These are phyloP conservation scores for Sorex maritimensis DNA, from an alignment of 2,797 vertebrate species.

Conservation along the genomic window DNA sequence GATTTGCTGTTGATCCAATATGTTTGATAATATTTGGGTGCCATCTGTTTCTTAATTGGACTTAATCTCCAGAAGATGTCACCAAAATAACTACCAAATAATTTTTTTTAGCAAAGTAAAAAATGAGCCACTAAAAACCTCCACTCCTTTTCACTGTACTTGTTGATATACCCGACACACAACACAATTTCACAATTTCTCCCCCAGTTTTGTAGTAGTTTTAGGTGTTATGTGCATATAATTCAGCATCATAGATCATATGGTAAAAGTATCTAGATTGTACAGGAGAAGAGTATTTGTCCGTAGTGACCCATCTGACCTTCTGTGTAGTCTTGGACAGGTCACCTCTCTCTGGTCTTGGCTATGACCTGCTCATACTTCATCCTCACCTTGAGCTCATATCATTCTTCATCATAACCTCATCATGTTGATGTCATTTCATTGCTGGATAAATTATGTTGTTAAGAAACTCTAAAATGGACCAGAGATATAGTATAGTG, in stretches of 20 bases:
- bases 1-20: conserved; percentile 90
- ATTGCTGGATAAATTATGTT: background rate
- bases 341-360: background rate
- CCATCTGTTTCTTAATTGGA: conserved; percentile 92
- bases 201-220: background rate
- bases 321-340: background rate
- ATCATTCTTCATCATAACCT: too few relatives aligned
- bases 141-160: background rate
- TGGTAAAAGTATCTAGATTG: background rate
- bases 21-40: conserved; percentile 89
- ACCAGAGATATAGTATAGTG: background rate
- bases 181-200: background rate
- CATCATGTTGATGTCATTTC: background rate
- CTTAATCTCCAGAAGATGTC: conserved; percentile 91
- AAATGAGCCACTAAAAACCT: conserved; percentile 13
- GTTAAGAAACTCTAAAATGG: background rate
- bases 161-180: background rate
- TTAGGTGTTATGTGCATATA: background rate
- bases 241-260: background rate
- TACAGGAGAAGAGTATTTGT: background rate
- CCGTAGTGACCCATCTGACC: background rate
- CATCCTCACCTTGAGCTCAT: too few relatives aligned
- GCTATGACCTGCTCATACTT: background rate
- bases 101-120: conserved; percentile 19
- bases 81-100: conserved; percentile 87